Evolutionary conservation across 2,113 vertebrate species (phyloP).

Genomic region (Elgaria multicarinata): DNA sequence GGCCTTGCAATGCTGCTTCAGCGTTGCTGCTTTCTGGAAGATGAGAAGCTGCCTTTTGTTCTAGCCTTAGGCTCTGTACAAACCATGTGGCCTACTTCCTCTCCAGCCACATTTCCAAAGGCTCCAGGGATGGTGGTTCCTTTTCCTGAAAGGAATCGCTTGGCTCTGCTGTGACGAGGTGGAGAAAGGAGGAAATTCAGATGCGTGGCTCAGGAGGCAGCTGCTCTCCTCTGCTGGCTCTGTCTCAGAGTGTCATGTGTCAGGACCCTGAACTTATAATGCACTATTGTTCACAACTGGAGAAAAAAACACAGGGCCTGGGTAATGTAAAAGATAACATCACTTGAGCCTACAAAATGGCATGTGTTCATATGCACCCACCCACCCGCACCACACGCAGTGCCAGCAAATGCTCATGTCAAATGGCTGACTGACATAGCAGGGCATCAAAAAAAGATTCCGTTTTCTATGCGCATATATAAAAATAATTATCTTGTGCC

Average conservation of each 20-base stretch:
- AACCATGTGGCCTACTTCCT: constrained; percentile 12
- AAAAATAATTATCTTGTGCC: not conserved
- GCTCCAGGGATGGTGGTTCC: not conserved
- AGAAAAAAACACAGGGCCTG: constrained; percentile 3
- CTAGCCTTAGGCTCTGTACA: not conserved
- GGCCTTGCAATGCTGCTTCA: not conserved
- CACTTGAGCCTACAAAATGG: rapidly evolving
- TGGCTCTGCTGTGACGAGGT: rapidly evolving
- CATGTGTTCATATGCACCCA: rapidly evolving
- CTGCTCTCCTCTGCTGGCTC: constrained; percentile 52
- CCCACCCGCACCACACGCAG: too few species aligned
- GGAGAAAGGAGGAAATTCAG: not conserved
- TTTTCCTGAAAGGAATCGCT: not conserved
- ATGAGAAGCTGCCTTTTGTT: not conserved
- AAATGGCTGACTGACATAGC: rapidly evolving
- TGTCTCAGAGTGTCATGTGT: constrained; percentile 18
- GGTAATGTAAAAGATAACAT: not conserved
- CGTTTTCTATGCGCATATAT: not conserved
- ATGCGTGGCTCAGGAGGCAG: constrained; percentile 16
- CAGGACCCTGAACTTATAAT: constrained; percentile 11
- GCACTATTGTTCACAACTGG: constrained; percentile 36
- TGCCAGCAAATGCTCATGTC: rapidly evolving
- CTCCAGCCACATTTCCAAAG: constrained; percentile 10
- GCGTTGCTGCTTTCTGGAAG: not conserved
- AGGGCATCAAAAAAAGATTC: rapidly evolving